Evolutionary conservation across 2,888 invertebrate species (phyloP), one percentile per base, ranked within the genome.

Genomic region (Xylota segnis): DNA sequence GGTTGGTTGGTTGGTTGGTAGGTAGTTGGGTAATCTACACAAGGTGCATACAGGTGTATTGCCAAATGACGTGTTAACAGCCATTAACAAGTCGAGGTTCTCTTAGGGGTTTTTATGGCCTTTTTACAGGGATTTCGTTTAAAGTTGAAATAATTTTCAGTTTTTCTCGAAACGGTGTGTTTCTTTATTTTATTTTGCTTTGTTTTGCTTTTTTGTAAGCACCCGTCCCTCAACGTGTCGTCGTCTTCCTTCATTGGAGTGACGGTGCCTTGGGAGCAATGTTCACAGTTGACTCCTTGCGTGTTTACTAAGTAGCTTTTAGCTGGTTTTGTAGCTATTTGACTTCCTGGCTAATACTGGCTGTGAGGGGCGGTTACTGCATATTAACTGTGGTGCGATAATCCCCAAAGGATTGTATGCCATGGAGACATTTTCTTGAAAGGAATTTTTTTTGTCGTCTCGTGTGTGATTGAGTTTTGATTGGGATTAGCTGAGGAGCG

Each of bases 11-110:
- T n/a, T n/a, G n/a, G 23, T 23, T 23, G 1, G 23, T 23, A 23
- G 23, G 23, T 23, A 23, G n/a, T 14, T 29, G 12, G 50, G 37
- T 72, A 58, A 74, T 68, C 76, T 82, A 32, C 40, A 40, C 34
- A 54, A 61, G 65, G 29, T 58, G 68, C 75, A 71, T 68, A 81
- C 86, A 86, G 86, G 86, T 86, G 86, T 82, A 86, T 82, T 82
- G 77, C 82, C 76, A 86, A 86, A 86, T 86, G 86, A 86, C 86
- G 86, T 86, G 86, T 86, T 86, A 86, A 86, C 82, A 82, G 86
- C 82, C 86, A 86, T 86, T 86, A 86, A 86, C 82, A 82, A 77
- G 82, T 72, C 34, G 82, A 72, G 72, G 76, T 56, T 82, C 76
- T 81, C 82, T 72, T 68, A 68, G 66, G 82, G 82, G 76, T 58